Evolutionary conservation across 1,140 invertebrate species (phyloP).

Genomic region (Carposina sasakii): DNA sequence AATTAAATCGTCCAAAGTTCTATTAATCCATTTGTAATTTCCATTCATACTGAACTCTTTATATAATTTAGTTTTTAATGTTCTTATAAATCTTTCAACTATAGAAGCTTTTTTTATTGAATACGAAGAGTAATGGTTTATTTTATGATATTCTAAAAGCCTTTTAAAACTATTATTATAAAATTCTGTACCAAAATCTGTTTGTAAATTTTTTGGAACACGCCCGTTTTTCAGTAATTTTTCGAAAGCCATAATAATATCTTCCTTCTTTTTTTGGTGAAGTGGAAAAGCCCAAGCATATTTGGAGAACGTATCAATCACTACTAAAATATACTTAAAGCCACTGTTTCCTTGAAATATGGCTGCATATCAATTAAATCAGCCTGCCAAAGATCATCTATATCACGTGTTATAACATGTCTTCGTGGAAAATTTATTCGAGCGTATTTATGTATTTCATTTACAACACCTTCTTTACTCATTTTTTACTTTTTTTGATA

Average conservation of each 20-base stretch:
- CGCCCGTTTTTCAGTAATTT: slow-evolving; percentile 29
- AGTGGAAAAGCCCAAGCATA: slow-evolving; percentile 60
- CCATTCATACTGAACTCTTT: slow-evolving; percentile 57
- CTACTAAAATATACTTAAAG: slow-evolving; percentile 59
- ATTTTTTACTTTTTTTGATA: too few species aligned
- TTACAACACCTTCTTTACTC: slow-evolving; percentile 30
- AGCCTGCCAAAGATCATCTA: slow-evolving; percentile 56
- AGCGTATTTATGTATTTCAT: slow-evolving; percentile 48
- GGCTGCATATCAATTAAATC: slow-evolving; percentile 54
- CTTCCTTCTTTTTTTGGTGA: slow-evolving; percentile 58
- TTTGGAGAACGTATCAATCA: slow-evolving; percentile 68
- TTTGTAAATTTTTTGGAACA: slow-evolving; percentile 58
- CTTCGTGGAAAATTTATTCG: slow-evolving; percentile 46
- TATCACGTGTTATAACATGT: slow-evolving; percentile 36
- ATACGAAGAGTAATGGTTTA: slow-evolving; percentile 62
- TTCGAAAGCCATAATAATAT: slow-evolving; percentile 25
- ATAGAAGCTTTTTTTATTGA: slow-evolving; percentile 60
- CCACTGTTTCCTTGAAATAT: slow-evolving; percentile 47
- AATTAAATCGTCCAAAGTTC: slow-evolving; percentile 45
- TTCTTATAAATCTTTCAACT: slow-evolving; percentile 65
- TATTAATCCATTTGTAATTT: slow-evolving; percentile 46
- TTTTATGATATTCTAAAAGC: too few species aligned
- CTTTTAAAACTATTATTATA: slow-evolving; percentile 50
- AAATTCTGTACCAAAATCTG: slow-evolving; percentile 64
- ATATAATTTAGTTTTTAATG: slow-evolving; percentile 62